A percentile compares a stretch with the other conserved stretches of the same genome.
These are phyloP conservation scores for Isurus oxyrinchus DNA, from an alignment of 2,113 vertebrate genomes.

Conservation along the genomic window DNA sequence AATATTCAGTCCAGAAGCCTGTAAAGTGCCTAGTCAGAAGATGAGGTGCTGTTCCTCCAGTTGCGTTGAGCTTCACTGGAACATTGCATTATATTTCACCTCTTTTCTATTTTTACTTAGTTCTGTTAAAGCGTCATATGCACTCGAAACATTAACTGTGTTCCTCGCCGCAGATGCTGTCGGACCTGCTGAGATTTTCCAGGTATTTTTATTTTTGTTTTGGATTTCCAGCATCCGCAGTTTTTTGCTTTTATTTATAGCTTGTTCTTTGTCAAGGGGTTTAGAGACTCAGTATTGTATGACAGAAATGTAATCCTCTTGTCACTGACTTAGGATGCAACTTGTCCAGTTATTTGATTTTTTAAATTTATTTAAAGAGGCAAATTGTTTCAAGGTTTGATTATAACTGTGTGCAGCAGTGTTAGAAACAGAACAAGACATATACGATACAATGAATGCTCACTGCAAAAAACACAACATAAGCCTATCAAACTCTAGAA, in stretches of 20 bases:
- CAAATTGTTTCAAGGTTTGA: neutral
- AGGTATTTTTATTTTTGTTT: too few species aligned
- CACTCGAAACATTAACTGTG: too few species aligned
- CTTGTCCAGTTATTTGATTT: neutral
- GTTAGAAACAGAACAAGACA: neutral
- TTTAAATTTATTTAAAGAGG: neutral
- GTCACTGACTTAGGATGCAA: neutral
- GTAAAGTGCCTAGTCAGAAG: too few species aligned
- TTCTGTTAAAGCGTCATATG: too few species aligned
- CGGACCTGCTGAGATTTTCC: too few species aligned
- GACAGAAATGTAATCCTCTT: neutral
- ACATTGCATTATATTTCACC: too few species aligned
- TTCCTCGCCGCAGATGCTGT: too few species aligned
- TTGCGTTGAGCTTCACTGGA: too few species aligned
- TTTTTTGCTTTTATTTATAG: neutral
- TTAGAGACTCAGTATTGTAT: neutral
- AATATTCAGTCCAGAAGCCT: too few species aligned
- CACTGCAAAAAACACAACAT: neutral
- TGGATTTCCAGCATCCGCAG: too few species aligned
- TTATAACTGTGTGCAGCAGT: neutral
- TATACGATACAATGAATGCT: neutral
- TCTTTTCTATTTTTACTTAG: too few species aligned
- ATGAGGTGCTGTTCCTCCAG: too few species aligned
- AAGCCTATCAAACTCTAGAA: neutral
- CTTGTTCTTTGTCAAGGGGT: neutral